These are phyloP conservation scores for Latrodectus geometricus DNA, from an alignment of 1,140 invertebrate genomes.

Conservation along the genomic window DNA sequence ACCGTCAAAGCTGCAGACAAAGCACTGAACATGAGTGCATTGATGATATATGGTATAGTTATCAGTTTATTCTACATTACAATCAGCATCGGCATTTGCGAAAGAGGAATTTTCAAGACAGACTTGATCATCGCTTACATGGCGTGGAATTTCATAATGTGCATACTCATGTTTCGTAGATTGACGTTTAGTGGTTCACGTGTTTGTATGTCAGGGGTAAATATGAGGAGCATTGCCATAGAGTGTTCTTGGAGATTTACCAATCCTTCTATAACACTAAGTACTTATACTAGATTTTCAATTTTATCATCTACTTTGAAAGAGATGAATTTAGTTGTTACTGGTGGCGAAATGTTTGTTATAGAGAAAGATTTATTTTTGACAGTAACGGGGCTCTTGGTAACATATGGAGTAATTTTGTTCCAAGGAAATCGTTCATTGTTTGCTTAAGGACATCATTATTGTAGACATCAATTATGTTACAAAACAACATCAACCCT, in stretches of 20 bases:
- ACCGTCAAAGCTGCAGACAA: background rate
- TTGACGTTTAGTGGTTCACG: slow-evolving; percentile 2
- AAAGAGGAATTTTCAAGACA: slow-evolving; percentile 8
- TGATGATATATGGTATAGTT: slow-evolving; percentile 14
- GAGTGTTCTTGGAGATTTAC: slow-evolving; percentile 14
- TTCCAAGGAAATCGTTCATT: slow-evolving; percentile 13
- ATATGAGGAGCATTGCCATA: background rate
- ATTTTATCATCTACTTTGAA: background rate
- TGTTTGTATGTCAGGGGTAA: background rate
- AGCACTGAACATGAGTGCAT: background rate
- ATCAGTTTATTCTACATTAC: slow-evolving; percentile 5
- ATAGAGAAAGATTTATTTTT: slow-evolving; percentile 33
- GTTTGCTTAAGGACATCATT: no score
- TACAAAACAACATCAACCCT: no score
- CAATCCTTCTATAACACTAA: background rate
- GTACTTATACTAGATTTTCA: background rate
- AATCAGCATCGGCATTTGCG: slow-evolving; percentile 7
- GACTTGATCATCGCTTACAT: slow-evolving; percentile 6
- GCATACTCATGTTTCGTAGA: background rate
- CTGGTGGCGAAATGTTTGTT: slow-evolving; percentile 25
- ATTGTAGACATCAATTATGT: no score
- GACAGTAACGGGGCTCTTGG: slow-evolving; percentile 34
- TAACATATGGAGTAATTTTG: slow-evolving; percentile 40
- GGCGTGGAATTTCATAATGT: slow-evolving; percentile 18
- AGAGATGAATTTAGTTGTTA: slow-evolving; percentile 12